A percentile compares a stretch with the other conserved stretches of the same genome.
Conservation (phyloP, 2,888 invertebrate genomes). For the Laspeyria flexula region DNA sequence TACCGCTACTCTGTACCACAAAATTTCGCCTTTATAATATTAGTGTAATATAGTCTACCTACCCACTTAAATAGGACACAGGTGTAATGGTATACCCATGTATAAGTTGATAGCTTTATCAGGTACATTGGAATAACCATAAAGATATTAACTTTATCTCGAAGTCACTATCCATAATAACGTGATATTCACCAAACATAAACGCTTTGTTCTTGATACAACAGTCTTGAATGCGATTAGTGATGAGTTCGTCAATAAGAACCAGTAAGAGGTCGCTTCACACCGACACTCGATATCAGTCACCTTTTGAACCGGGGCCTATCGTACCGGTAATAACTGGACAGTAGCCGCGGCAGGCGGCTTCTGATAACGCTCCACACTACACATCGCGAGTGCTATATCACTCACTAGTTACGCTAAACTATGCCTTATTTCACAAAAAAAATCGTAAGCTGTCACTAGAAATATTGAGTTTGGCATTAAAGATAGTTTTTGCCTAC, state of each 20-base stretch:
- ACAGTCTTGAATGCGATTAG: conserved; percentile 41
- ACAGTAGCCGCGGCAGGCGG: conserved; percentile 80
- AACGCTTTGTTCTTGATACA: conserved; percentile 39
- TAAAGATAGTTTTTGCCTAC: conserved; percentile 7
- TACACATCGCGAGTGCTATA: conserved; percentile 44
- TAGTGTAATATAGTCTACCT: too few relatives aligned
- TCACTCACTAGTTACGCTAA: conserved; percentile 30
- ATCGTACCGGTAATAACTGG: conserved; percentile 85
- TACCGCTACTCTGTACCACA: too few relatives aligned
- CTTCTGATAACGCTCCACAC: conserved; percentile 73
- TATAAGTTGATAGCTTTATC: too few relatives aligned
- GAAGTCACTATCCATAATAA: neutral
- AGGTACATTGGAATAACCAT: too few relatives aligned
- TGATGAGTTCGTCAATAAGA: conserved; percentile 59
- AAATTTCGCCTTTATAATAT: too few relatives aligned
- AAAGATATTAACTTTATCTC: neutral
- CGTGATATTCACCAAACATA: conserved; percentile 25
- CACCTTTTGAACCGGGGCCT: conserved; percentile 88
- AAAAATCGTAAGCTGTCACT: neutral
- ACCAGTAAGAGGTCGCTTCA: conserved; percentile 80
- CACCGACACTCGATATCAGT: conserved; percentile 77
- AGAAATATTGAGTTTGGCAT: neutral
- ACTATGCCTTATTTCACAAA: conserved; percentile 22
- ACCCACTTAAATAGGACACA: too few relatives aligned
- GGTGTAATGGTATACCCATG: too few relatives aligned